These are phyloP conservation scores for Thalassophryne amazonica DNA, from an alignment of 2,797 vertebrate genomes.

Conservation along the genomic window DNA sequence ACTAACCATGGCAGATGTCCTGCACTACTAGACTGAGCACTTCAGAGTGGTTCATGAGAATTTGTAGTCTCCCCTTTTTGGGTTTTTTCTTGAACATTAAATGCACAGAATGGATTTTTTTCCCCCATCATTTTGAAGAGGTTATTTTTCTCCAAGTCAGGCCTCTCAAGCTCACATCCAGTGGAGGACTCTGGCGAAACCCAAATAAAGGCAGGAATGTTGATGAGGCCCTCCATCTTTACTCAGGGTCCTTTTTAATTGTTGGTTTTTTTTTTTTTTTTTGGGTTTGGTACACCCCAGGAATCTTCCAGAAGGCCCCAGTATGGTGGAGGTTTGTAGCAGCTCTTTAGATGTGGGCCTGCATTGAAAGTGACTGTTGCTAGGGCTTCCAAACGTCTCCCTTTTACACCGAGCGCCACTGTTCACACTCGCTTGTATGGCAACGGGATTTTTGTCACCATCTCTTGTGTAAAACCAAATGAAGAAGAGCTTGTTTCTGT, in stretches of 20 bases:
- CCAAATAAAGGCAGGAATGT: conserved; percentile 78
- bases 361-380: conserved; percentile 57
- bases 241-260: conserved; percentile 49
- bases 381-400: conserved; percentile 55
- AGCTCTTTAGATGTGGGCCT: conserved; percentile 65
- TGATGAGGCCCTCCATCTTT: conserved; percentile 76
- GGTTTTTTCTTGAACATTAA: conserved; percentile 43
- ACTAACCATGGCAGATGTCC: background rate
- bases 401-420: conserved; percentile 50
- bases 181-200: conserved; percentile 66
- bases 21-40: conserved; percentile 20
- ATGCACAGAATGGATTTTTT: conserved; percentile 57
- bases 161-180: conserved; percentile 59
- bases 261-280: conserved; percentile 42
- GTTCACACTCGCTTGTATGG: conserved; percentile 46
- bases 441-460: conserved; percentile 34
- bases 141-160: conserved; percentile 54
- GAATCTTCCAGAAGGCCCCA: conserved; percentile 70
- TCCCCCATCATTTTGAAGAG: conserved; percentile 51
- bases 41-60: conserved; percentile 18
- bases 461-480: conserved; percentile 16
- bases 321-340: conserved; percentile 69
- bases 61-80: conserved; percentile 12
- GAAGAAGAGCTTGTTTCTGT: conserved; percentile 36
- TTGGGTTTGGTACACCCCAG: conserved; percentile 66